Evolutionary conservation across 2,797 vertebrate genomes (phyloP), one percentile per base, ranked within the genome.

Genomic region (Martes flavigula): DNA sequence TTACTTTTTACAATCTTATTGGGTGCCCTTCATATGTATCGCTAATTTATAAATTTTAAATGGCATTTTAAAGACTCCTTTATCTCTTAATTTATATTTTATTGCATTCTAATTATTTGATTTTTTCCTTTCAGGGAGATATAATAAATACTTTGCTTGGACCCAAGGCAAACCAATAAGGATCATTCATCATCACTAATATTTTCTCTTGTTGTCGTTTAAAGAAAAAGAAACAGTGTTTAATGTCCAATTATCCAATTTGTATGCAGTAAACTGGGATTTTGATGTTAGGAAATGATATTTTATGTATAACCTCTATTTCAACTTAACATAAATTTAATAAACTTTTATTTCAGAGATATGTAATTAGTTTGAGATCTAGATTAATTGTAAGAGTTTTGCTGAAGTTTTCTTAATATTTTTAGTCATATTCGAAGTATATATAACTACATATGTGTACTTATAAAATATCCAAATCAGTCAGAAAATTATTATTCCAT

Each of bases 81-180:
- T 96, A 54, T 3, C 27, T 72, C 72, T 90, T 90, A 87, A 48
- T 85, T 94, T 92, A 12, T 82, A 72, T 95, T 94, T 97, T 95
- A 86, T 79, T 93, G 54, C 54, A 43, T 94, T 90, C 43, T 97
- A 97, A 96, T 81, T 72, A 14, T 96, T 46, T 94, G 35, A 64
- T 35, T 56, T 94, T 96, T 97, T 79, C 97, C 98, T 98, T 98
- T 91, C 98, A 99, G 99, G 94, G 15, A 87, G 94, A 97, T 75
- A 18, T 93, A 54, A 96, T 99, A 97, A 23, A 27, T 40, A 87
- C 96, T 86, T 81, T 99, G 32, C 97, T 98, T 90, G 96, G 97
- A 95, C 46, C 96, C 54, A 96, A 97, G 77, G 64, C 97, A 98
- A 86, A 83, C 64, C 82, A 96, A 79, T 62, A 94, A 85, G 89